phyloP scores from a whole-genome alignment of 2,888 invertebrate genomes.

The Autographa gamma region DNA sequence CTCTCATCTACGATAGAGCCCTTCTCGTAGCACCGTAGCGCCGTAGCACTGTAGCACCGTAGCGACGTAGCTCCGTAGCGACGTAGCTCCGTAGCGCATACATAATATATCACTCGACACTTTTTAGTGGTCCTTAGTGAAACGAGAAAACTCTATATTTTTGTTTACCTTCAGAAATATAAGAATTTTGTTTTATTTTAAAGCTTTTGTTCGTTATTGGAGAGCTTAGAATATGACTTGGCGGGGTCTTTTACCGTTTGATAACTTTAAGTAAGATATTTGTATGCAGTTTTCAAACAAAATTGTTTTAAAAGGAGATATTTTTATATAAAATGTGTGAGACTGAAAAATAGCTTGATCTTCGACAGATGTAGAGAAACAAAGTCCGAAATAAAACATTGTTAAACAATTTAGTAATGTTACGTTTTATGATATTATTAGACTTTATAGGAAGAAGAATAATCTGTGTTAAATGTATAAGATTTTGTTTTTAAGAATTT shows the following conservation, averaged over 20 bases:
- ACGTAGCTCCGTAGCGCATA: constrained; percentile 58
- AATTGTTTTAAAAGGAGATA: too few species aligned
- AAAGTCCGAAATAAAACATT: too few species aligned
- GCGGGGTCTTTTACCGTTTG: neutral
- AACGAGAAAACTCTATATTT: constrained; percentile 46
- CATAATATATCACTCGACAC: constrained; percentile 54
- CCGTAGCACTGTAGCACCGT: constrained; percentile 43
- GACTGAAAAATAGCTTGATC: too few species aligned
- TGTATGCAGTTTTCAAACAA: too few species aligned
- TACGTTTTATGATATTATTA: too few species aligned
- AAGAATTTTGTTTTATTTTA: constrained; percentile 5
- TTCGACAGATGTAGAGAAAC: too few species aligned
- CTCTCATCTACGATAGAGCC: constrained; percentile 59
- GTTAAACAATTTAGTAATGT: too few species aligned
- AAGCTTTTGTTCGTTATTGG: neutral
- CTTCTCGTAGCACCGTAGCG: constrained; percentile 54
- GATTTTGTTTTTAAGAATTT: too few species aligned
- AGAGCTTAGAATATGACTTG: neutral
- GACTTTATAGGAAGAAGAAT: too few species aligned
- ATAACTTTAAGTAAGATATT: neutral
- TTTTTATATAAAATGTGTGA: too few species aligned
- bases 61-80: constrained; percentile 26
- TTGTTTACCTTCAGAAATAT: constrained; percentile 31
- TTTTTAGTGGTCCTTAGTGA: constrained; percentile 55
- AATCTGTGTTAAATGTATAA: too few species aligned